Evolutionary conservation across 2,113 vertebrate genomes (phyloP).

Genomic region (Oncorhynchus gorbuscha): DNA sequence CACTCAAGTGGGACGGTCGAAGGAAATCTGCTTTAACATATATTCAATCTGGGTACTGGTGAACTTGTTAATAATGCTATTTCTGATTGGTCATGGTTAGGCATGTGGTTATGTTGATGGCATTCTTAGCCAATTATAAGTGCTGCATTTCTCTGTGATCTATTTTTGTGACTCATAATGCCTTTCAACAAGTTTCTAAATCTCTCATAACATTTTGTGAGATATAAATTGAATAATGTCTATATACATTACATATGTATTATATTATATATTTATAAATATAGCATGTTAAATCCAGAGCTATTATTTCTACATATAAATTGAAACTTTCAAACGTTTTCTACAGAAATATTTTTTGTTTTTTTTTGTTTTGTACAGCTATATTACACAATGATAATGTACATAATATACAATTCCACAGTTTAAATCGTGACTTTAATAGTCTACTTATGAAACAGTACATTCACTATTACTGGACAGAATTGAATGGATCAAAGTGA

Average conservation of each 20-base stretch:
- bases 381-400: background rate
- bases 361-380: background rate
- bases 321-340: too few species aligned
- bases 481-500: too few species aligned
- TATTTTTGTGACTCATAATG: background rate
- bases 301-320: too few species aligned
- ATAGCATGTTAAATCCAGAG: background rate
- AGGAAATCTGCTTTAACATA: too few species aligned
- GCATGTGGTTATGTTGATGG: background rate
- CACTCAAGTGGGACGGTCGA: background rate
- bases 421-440: background rate
- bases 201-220: background rate
- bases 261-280: background rate
- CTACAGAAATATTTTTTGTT: too few species aligned
- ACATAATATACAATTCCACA: background rate
- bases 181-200: background rate
- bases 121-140: too few species aligned
- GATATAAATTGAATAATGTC: background rate
- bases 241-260: background rate
- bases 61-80: background rate
- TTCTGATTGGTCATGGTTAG: background rate
- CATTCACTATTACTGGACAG: too few species aligned
- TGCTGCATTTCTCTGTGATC: background rate
- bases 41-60: background rate
- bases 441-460: too few species aligned